These are phyloP conservation scores for Cyprinodon tularosa DNA, from an alignment of 2,113 vertebrate genomes.

Conservation along the genomic window DNA sequence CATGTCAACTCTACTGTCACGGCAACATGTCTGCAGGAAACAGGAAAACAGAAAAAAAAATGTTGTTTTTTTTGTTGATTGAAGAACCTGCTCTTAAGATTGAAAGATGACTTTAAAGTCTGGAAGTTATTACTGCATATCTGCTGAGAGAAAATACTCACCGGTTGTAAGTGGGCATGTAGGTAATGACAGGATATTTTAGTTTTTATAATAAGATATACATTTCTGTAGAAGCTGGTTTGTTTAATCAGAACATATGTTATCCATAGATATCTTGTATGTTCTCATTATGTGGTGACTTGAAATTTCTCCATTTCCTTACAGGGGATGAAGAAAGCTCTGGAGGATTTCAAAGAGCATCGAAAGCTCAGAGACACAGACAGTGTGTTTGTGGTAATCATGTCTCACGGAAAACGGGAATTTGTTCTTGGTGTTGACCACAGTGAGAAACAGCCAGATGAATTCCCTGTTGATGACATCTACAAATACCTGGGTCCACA, in stretches of 20 bases:
- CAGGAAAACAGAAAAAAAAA: neutral
- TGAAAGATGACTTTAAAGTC: neutral
- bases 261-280: neutral
- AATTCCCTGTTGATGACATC: constrained; percentile 75
- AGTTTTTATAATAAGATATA: too few relatives aligned
- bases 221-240: too few relatives aligned
- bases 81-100: neutral
- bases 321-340: constrained; percentile 74
- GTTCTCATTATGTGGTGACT: neutral
- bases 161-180: too few relatives aligned
- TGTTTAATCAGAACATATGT: neutral
- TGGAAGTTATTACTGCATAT: neutral
- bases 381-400: constrained; percentile 87
- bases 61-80: neutral
- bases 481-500: constrained; percentile 75
- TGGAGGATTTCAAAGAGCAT: constrained; percentile 75
- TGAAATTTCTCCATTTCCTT: constrained; percentile 2
- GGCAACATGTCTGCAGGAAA: neutral
- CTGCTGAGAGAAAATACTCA: too few relatives aligned
- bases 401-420: constrained; percentile 85
- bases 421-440: constrained; percentile 75
- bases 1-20: neutral
- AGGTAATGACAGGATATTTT: too few relatives aligned
- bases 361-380: constrained; percentile 80
- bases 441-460: constrained; percentile 44